Base-by-base conservation (phyloP, 1,140 invertebrate genomes). In the Leptestheria dahalacensis region DNA sequence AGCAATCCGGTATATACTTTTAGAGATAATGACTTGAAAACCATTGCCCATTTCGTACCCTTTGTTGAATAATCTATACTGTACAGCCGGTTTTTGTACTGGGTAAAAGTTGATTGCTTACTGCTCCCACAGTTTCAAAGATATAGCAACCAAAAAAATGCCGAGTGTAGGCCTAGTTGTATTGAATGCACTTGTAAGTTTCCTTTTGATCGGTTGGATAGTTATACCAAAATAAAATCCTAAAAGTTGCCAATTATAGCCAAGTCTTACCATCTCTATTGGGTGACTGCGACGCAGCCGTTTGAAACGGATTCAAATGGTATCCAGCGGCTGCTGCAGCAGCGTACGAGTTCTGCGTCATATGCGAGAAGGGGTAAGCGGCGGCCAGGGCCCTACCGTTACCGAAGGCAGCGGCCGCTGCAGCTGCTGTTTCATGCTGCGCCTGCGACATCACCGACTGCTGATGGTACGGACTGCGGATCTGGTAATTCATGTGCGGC, bases 201-300 rank as follows among this genome's bases (percentile, higher is more conserved):
- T n/a, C n/a, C n/a, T n/a, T n/a, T n/a, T n/a, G n/a, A n/a, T n/a
- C n/a, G n/a, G n/a, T n/a, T n/a, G n/a, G n/a, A n/a, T n/a, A n/a
- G n/a, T n/a, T n/a, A n/a, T n/a, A n/a, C n/a, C n/a, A n/a, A n/a
- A n/a, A n/a, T n/a, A n/a, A n/a, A n/a, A 28, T 33, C 33, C 18
- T 47, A 48, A 20, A 23, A 48, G 47, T 48, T 47, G 12, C 2
- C 21, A 28, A 48, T 49, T 48, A 48, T 58, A 47, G 33, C 33
- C 33, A n/a, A 28, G 11, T 85, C 83, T 88, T 78, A 89, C 87
- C 87, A 76, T 91, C 78, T 82, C 93, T 90, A 67, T 89, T 87
- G 64, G 91, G 90, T 72, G 90, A 91, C 15, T 41, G 33, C 6
- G 33, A 41, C 72, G 88, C 88, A 28, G 89, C 84, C 63, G 90